These are phyloP conservation scores for Centropyge bicolor DNA, from an alignment of 2,797 vertebrate species.

Conservation along the genomic window DNA sequence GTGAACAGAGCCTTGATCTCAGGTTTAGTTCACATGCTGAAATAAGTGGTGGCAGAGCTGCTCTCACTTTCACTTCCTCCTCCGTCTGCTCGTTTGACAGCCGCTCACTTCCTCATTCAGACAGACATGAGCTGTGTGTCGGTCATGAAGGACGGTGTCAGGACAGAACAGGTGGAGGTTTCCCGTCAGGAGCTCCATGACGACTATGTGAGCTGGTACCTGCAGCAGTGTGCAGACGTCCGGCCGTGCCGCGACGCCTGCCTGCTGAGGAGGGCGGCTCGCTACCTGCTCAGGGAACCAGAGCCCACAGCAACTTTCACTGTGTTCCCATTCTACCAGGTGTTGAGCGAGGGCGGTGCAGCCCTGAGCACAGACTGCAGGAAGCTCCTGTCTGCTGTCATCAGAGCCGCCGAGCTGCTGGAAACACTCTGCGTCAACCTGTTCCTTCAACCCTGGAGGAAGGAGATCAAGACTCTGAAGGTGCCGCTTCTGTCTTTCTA, in stretches of 20 bases:
- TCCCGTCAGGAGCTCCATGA: conserved; percentile 58
- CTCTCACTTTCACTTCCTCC: conserved; percentile 62
- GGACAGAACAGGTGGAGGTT: conserved; percentile 1
- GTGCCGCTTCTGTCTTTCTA: conserved; percentile 62
- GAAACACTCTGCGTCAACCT: conserved; percentile 89
- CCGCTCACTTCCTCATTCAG: conserved; percentile 71
- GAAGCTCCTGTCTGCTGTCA: conserved; percentile 58
- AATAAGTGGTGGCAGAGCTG: background rate
- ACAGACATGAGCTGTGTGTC: background rate
- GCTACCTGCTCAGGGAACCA: conserved; percentile 51
- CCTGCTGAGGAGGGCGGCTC: conserved; percentile 56
- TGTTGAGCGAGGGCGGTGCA: conserved; percentile 3
- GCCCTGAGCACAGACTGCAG: conserved; percentile 17
- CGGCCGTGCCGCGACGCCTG: conserved; percentile 70
- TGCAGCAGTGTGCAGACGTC: conserved; percentile 43
- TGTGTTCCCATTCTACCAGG: conserved; percentile 70
- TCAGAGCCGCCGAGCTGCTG: conserved; percentile 84
- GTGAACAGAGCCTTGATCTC: background rate
- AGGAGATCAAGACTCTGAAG: conserved; percentile 89
- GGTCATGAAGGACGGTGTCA: conserved; percentile 65
- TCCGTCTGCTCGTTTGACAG: conserved; percentile 18
- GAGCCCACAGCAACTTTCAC: conserved; percentile 46
- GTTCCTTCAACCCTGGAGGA: conserved; percentile 89
- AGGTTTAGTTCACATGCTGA: background rate
- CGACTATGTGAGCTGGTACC: conserved; percentile 73